phyloP scores from a whole-genome alignment of 1,140 invertebrate species.

The Drosophila lowei region DNA sequence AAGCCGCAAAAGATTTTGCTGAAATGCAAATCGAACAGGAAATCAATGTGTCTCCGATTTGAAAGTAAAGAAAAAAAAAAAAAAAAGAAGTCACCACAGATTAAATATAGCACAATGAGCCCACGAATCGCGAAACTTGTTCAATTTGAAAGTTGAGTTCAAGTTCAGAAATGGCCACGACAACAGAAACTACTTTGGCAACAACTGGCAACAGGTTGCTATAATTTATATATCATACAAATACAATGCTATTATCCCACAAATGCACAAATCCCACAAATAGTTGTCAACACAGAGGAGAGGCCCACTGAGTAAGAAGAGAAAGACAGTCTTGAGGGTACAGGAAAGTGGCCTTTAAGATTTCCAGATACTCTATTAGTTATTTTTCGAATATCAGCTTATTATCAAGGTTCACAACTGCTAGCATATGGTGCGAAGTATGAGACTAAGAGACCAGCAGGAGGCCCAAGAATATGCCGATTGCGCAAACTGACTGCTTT shows the following conservation, averaged over 20 bases:
- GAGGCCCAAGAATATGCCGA: too few relatives aligned
- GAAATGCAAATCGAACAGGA: slow-evolving; percentile 69
- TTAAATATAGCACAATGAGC: slow-evolving; percentile 39
- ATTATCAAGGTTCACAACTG: too few relatives aligned
- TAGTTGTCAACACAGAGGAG: slow-evolving; percentile 51
- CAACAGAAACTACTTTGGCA: slow-evolving; percentile 20
- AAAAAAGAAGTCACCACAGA: slow-evolving; percentile 29
- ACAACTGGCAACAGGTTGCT: slow-evolving; percentile 38
- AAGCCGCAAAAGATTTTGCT: not conserved
- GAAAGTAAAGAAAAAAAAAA: slow-evolving; percentile 56
- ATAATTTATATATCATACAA: slow-evolving; percentile 39
- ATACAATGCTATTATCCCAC: slow-evolving; percentile 49
- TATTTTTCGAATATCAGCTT: too few relatives aligned
- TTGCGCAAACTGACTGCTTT: too few relatives aligned
- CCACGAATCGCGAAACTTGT: slow-evolving; percentile 58
- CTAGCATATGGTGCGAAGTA: too few relatives aligned
- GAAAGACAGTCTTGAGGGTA: not conserved
- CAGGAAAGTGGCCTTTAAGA: not conserved
- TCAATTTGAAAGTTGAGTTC: slow-evolving; percentile 57
- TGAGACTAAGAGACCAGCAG: too few relatives aligned
- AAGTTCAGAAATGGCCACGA: slow-evolving; percentile 50
- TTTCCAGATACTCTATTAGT: slow-evolving; percentile 14
- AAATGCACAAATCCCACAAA: slow-evolving; percentile 34
- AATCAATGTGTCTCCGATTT: slow-evolving; percentile 46
- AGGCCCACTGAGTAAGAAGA: slow-evolving; percentile 8